Base-by-base conservation (phyloP, 2,888 invertebrate genomes). In the Philonicus albiceps region DNA sequence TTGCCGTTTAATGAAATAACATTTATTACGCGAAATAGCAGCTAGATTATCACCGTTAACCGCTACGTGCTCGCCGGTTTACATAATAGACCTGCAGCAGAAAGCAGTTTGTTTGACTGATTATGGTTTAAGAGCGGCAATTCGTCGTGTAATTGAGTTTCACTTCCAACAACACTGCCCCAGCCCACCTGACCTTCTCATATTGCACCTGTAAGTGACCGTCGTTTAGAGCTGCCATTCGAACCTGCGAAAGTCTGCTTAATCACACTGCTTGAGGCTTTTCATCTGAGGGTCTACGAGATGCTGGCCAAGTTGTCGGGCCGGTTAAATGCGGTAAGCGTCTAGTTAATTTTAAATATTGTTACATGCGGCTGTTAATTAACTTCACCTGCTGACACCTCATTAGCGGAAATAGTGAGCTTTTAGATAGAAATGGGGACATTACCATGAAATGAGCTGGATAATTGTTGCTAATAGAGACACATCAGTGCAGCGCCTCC, bases 131-230 rank as follows among this genome's bases (percentile, higher is more conserved):
- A 80, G 80, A 80, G 80, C 16, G 40, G 53, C 80, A 49, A 43
- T 49, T 22, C 49, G 80, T 80, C 80, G 49, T 80, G 53, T 80
- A 80, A 80, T 80, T 80, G 80, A 80, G 80, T 80, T 80, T 53
- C 43, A n/a, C 76, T 22, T n/a, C 19, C 40, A 76, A 22, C 76
- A 76, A 43, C 76, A 19, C 31, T 43, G 76, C 37, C 31, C n/a
- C 37, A 22, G 43, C 43, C n/a, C 64, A 76, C 53, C 49, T 80
- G 80, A 80, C 80, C 80, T 80, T 49, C 80, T 22, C 80, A 80
- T 80, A 80, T 80, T 80, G 80, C 80, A 80, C 80, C 80, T 80
- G 80, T 80, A 80, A 80, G 49, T 53, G 80, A 80, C 80, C 49
- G 16, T 40, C 76, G 22, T 80, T 53, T 11, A 16, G 40, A 43